Conservation (phyloP, 1,140 invertebrate species). For the Reticulitermes speratus region DNA sequence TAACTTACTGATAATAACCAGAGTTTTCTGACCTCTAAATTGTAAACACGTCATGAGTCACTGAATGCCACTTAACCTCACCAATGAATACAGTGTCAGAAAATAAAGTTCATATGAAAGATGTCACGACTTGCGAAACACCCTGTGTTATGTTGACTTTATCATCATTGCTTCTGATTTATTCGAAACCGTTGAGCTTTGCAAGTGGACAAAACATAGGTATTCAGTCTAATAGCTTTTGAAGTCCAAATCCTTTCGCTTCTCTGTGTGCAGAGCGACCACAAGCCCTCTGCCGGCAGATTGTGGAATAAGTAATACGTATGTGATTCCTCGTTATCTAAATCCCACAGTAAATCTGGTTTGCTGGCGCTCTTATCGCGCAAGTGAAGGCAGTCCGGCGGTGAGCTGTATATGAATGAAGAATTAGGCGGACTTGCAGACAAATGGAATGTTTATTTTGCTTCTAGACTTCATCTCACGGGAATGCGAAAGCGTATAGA, state of each 20-base stretch:
- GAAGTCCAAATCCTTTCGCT: constrained; percentile 7
- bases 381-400: background rate
- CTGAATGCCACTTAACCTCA: no score
- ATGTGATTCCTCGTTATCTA: constrained; percentile 11
- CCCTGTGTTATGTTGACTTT: background rate
- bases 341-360: constrained; percentile 10
- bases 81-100: no score
- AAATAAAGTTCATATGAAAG: background rate
- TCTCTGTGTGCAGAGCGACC: background rate
- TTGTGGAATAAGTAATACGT: constrained; percentile 12
- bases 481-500: no score
- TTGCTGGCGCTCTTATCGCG: background rate
- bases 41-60: no score
- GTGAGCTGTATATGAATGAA: constrained; percentile 6
- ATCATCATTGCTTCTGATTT: constrained; percentile 2
- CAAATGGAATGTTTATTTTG: constrained; percentile 9
- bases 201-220: background rate
- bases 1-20: no score
- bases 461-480: background rate
- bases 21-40: no score
- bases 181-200: background rate
- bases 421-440: background rate
- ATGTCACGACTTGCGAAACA: background rate
- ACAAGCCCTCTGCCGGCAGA: background rate
- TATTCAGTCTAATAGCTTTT: constrained; percentile 17